Percentiles rank a stretch among this genome's conserved stretches.
These are phyloP conservation scores for Ganaspis sp. DNA, from an alignment of 1,140 invertebrate genomes.

Conservation along the genomic window DNA sequence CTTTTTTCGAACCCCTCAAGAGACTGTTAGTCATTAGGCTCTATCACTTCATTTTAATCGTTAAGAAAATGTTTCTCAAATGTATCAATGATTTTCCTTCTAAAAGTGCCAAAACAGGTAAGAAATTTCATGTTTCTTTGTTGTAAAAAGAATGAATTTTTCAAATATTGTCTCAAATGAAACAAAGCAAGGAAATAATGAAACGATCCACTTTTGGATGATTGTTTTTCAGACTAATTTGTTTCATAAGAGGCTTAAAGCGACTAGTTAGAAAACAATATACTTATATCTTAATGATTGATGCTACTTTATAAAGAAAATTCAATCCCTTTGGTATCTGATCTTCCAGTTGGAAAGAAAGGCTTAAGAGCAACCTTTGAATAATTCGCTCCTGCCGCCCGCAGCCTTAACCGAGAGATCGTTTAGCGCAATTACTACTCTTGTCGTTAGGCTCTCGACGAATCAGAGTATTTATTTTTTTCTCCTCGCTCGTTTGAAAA, in stretches of 20 bases:
- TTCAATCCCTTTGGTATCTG: not conserved
- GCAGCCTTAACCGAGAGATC: slow-evolving; percentile 21
- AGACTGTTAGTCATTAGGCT: slow-evolving; percentile 58
- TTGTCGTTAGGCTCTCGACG: slow-evolving; percentile 38
- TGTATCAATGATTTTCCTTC: slow-evolving; percentile 37
- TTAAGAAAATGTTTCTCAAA: slow-evolving; percentile 41
- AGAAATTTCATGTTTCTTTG: not conserved
- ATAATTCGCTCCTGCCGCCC: not conserved
- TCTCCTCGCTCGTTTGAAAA: slow-evolving; percentile 3
- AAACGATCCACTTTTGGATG: not conserved
- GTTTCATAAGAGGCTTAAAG: not conserved
- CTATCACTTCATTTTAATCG: slow-evolving; percentile 59
- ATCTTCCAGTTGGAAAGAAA: not conserved
- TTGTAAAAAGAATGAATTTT: no score
- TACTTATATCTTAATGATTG: not conserved
- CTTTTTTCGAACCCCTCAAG: slow-evolving; percentile 60
- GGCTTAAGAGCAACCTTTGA: not conserved
- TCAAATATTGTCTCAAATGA: no score
- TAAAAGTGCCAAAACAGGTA: not conserved
- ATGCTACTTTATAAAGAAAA: not conserved
- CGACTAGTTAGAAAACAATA: not conserved
- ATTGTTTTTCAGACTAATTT: not conserved
- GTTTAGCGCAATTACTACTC: slow-evolving; percentile 49
- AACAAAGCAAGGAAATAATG: no score
- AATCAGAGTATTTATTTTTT: slow-evolving; percentile 32